These are phyloP conservation scores for Phocides pigmalion DNA, from an alignment of 1,140 invertebrate genomes.

Conservation along the genomic window DNA sequence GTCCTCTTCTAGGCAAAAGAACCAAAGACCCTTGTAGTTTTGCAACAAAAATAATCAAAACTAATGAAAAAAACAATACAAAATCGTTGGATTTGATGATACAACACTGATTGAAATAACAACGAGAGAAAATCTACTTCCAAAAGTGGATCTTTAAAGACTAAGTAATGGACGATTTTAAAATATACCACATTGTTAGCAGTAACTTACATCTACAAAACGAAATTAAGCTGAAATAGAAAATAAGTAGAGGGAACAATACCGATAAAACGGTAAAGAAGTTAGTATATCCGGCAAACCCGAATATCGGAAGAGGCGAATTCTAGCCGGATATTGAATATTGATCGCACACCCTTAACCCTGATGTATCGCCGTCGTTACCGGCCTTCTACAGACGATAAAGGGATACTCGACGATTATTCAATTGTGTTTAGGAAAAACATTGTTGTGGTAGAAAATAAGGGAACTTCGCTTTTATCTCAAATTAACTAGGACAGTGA, in stretches of 20 bases:
- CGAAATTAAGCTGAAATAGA: too few relatives aligned
- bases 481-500: conserved; percentile 6
- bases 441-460: conserved; percentile 8
- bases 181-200: too few relatives aligned
- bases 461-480: conserved; percentile 5
- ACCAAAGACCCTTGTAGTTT: too few relatives aligned
- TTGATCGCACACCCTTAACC: conserved; percentile 78
- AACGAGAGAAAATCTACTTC: too few relatives aligned
- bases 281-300: conserved; percentile 60
- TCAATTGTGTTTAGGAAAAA: conserved; percentile 58
- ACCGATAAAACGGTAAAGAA: conserved; percentile 49
- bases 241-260: conserved; percentile 1
- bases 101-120: too few relatives aligned
- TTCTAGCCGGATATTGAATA: conserved; percentile 80
- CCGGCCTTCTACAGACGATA: conserved; percentile 56
- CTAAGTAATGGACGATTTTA: too few relatives aligned
- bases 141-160: too few relatives aligned
- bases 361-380: conserved; percentile 75
- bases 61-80: too few relatives aligned
- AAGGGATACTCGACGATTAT: conserved; percentile 63
- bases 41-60: too few relatives aligned
- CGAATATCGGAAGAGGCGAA: conserved; percentile 75
- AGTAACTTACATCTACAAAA: too few relatives aligned
- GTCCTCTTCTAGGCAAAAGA: too few relatives aligned
- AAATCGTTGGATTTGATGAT: too few relatives aligned